These are phyloP conservation scores for Oxyura jamaicensis DNA, from an alignment of 2,113 vertebrate genomes.

Conservation along the genomic window DNA sequence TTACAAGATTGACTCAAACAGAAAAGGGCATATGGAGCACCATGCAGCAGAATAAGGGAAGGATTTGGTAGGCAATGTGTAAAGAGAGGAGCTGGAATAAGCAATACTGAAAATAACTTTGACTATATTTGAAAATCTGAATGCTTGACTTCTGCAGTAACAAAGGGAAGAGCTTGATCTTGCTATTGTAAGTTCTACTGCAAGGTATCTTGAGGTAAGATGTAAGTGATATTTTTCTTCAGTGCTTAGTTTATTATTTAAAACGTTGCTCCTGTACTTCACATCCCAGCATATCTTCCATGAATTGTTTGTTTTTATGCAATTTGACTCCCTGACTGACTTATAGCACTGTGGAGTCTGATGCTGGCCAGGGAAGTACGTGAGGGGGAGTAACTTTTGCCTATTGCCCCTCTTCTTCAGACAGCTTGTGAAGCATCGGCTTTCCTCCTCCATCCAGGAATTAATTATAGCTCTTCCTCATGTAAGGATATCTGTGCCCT, in stretches of 20 bases:
- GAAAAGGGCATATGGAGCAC: background rate
- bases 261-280: background rate
- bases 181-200: background rate
- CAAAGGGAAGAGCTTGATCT: background rate
- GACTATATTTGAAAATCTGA: background rate
- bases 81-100: background rate
- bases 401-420: background rate
- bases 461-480: background rate
- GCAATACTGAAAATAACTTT: background rate
- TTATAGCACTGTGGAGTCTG: background rate
- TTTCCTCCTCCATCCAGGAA: background rate
- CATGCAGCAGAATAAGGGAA: rapidly evolving
- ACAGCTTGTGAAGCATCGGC: background rate
- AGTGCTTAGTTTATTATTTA: background rate
- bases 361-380: background rate
- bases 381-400: background rate
- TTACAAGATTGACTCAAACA: background rate
- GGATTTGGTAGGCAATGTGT: rapidly evolving
- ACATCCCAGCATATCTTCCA: background rate
- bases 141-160: background rate
- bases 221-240: background rate
- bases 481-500: background rate
- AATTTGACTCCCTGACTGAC: background rate
- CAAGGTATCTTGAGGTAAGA: background rate
- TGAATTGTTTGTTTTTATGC: background rate